Percentiles rank a stretch among this genome's conserved stretches.
Evolutionary conservation across 2,113 vertebrate genomes (phyloP).

Genomic region (Leucoraja erinaceus): DNA sequence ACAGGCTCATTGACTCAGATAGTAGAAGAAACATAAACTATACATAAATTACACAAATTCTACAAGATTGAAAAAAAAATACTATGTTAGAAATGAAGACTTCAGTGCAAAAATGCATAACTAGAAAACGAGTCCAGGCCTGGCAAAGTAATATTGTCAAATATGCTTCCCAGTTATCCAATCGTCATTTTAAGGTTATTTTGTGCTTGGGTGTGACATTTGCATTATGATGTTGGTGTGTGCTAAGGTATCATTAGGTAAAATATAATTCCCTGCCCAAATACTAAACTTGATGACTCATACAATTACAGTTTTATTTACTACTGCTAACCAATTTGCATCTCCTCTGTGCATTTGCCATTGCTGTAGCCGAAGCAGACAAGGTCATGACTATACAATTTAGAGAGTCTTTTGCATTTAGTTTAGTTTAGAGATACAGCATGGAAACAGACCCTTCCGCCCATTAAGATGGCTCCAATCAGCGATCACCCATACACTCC

Average conservation of each 20-base stretch:
- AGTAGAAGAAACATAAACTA: no score
- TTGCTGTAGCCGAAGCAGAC: neutral
- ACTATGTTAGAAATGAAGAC: no score
- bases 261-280: neutral
- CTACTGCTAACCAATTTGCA: neutral
- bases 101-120: no score
- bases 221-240: neutral
- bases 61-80: no score
- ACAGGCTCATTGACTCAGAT: no score
- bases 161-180: neutral
- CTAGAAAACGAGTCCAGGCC: neutral
- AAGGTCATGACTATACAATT: no score
- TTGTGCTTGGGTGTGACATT: neutral
- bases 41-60: no score
- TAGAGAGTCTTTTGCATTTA: no score
- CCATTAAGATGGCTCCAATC: no score
- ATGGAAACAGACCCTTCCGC: no score
- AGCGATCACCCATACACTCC: no score
- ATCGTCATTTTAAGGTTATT: neutral
- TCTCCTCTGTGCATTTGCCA: neutral
- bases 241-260: neutral
- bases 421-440: no score
- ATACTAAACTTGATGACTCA: neutral
- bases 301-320: neutral
- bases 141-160: neutral